Percentiles rank a stretch among this genome's conserved stretches.
Evolutionary conservation across 2,113 vertebrate species (phyloP).

Genomic region (Erythrolamprus reginae): DNA sequence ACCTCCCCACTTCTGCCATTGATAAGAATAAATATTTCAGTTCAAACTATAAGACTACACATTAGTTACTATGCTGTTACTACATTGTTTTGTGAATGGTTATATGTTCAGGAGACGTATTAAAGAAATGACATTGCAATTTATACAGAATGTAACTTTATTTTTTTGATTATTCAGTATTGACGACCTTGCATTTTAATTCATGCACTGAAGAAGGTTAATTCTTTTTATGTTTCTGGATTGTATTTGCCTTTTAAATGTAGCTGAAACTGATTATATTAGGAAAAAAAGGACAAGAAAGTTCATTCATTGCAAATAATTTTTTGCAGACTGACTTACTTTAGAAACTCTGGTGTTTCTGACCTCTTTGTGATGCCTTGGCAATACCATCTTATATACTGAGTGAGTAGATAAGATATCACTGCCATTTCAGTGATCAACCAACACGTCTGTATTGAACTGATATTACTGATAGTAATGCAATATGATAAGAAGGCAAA

Average conservation of each 20-base stretch:
- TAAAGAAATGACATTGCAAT: background rate
- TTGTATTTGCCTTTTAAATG: background rate
- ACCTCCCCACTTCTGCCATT: background rate
- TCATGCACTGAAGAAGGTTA: background rate
- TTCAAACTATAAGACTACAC: background rate
- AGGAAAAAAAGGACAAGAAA: background rate
- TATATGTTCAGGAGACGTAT: background rate
- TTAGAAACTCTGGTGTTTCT: constrained; percentile 37
- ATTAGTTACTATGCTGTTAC: background rate
- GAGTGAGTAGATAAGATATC: constrained; percentile 28
- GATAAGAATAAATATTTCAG: background rate
- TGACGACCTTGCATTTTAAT: background rate
- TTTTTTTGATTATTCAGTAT: background rate
- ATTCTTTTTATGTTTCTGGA: background rate
- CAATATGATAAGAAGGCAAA: constrained; percentile 34
- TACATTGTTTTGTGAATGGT: background rate
- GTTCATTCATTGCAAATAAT: constrained; percentile 31
- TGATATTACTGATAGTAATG: constrained; percentile 37
- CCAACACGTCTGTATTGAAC: constrained; percentile 27
- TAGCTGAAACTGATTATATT: background rate
- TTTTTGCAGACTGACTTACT: background rate
- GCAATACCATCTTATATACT: constrained; percentile 17
- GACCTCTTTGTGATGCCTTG: constrained; percentile 34
- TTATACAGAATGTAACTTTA: background rate
- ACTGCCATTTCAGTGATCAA: constrained; percentile 15